Conservation (phyloP, 1,140 invertebrate species). For the Nilaparvata lugens region DNA sequence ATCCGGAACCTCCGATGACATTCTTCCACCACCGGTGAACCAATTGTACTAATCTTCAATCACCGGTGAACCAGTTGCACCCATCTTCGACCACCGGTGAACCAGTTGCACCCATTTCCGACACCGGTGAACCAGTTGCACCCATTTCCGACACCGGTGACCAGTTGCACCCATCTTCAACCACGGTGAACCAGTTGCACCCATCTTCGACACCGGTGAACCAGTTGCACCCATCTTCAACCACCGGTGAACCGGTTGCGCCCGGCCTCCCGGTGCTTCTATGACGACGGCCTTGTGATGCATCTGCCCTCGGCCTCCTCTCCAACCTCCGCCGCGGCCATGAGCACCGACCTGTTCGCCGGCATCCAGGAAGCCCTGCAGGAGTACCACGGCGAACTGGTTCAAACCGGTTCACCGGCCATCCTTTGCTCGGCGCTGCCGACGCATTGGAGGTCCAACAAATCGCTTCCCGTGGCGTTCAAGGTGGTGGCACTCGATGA, state of each 20-base stretch:
- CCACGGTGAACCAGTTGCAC: too few relatives aligned
- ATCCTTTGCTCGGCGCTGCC: slow-evolving; percentile 85
- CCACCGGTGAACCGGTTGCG: not conserved
- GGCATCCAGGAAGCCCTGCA: slow-evolving; percentile 67
- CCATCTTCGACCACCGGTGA: too few relatives aligned
- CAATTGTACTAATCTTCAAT: too few relatives aligned
- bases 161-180: not conserved
- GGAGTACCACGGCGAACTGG: slow-evolving; percentile 80
- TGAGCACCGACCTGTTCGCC: slow-evolving; percentile 55
- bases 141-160: too few relatives aligned
- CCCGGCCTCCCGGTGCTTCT: not conserved
- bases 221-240: too few relatives aligned
- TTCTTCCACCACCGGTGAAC: too few relatives aligned
- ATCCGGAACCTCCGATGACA: too few relatives aligned
- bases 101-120: not conserved
- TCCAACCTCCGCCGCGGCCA: slow-evolving; percentile 36
- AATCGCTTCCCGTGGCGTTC: slow-evolving; percentile 88
- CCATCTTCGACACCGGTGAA: too few relatives aligned
- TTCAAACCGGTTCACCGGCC: slow-evolving; percentile 82
- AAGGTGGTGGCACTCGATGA: slow-evolving; percentile 85
- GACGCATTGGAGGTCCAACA: slow-evolving; percentile 93
- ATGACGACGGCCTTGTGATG: slow-evolving; percentile 30
- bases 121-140: too few relatives aligned
- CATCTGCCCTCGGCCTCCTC: slow-evolving; percentile 39
- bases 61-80: too few relatives aligned